Evolutionary conservation across 2,888 invertebrate genomes (phyloP).

Genomic region (Heliconius erato): DNA sequence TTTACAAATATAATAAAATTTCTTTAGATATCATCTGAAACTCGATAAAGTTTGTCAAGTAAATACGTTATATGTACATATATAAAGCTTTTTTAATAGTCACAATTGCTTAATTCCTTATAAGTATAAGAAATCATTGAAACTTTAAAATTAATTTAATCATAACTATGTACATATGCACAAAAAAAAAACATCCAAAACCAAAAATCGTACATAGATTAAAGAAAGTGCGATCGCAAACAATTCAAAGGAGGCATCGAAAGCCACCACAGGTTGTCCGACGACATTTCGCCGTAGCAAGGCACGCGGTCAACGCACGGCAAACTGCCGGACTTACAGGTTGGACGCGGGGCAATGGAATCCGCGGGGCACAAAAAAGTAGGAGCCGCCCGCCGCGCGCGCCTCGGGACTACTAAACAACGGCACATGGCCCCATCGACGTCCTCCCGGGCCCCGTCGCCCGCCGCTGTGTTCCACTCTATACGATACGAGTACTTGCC

Average conservation of each 20-base stretch:
- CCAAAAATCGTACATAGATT: conserved; percentile 24
- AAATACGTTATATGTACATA: too few relatives aligned
- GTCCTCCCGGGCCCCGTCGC: neutral
- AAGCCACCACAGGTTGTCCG: conserved; percentile 73
- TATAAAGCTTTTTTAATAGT: too few relatives aligned
- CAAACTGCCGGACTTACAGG: conserved; percentile 85
- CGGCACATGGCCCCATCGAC: conserved; percentile 54
- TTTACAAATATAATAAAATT: too few relatives aligned
- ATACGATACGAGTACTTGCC: neutral
- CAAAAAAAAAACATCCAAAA: neutral
- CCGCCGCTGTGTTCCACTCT: conserved; percentile 10
- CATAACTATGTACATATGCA: neutral
- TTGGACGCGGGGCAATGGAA: conserved; percentile 84
- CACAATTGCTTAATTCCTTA: too few relatives aligned
- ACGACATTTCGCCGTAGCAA: conserved; percentile 75
- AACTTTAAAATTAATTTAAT: too few relatives aligned
- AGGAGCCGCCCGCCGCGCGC: conserved; percentile 70
- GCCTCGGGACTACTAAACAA: conserved; percentile 73
- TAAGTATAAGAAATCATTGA: too few relatives aligned
- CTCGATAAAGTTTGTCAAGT: too few relatives aligned
- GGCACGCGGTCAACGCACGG: conserved; percentile 82
- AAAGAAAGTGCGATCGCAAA: conserved; percentile 51
- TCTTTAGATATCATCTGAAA: too few relatives aligned
- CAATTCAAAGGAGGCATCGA: conserved; percentile 64
- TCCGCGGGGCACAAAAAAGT: conserved; percentile 82